Evolutionary conservation across 2,888 invertebrate genomes (phyloP), one percentile per base, ranked within the genome.

Genomic region (Dryococelus australis): DNA sequence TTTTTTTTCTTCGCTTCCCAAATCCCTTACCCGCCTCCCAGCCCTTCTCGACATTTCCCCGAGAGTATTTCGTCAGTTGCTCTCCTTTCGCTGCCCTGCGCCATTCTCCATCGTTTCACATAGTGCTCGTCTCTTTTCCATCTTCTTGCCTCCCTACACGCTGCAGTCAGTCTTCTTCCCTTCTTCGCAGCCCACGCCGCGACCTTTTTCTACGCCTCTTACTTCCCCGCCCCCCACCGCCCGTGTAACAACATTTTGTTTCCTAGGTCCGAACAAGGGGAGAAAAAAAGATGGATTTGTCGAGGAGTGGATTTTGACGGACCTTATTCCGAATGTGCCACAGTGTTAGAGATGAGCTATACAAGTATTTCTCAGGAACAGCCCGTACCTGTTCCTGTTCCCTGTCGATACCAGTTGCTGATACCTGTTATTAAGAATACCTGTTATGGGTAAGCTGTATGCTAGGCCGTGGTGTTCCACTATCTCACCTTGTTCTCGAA

Each of bases 241-340:
- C n/a, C n/a, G n/a, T n/a, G n/a, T n/a, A 13, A 65, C 65, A 24
- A 16, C 8, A 8, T 5, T 65, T 65, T 24, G 10, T 20, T 65
- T 20, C 65, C 24, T 24, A 24, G 65, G 65, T 16, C 10, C 10
- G 65, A 65, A 65, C 65, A 65, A 65, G 16, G 35, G 35, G 35
- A n/a, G n/a, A n/a, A 65, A 65, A 65, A n/a, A 65, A 65, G 65
- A 65, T 51, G 65, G 65, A 65, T 65, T 65, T n/a, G 65, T 20
- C 4, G 24, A 65, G 65, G 65, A 24, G 65, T n/a, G 3, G 65
- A 65, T 65, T 24, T 24, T 65, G 24, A 65, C 24, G 8, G 65
- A 65, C 65, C 65, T 16, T 65, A 0, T n/a, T 65, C n/a, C 65
- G 20, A 51, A 20, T 16, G 51, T 20, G 51, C 51, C 51, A 12